A percentile compares a stretch with the other conserved stretches of the same genome.
phyloP scores from a whole-genome alignment of 2,888 invertebrate genomes.

The Ceratothoa steindachneri region DNA sequence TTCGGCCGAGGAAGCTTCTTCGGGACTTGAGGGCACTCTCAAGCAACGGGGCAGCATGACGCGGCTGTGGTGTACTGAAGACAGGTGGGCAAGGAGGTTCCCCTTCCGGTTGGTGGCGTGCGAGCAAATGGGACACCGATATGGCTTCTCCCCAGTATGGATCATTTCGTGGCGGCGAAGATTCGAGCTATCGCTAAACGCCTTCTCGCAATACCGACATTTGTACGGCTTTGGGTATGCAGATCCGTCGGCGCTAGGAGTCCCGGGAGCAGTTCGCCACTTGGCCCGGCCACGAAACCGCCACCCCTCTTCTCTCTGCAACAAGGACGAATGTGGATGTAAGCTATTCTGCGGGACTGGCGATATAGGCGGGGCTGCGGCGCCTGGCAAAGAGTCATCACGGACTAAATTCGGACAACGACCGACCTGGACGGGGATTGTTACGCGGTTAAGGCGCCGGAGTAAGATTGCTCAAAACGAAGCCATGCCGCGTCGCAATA shows the following conservation, averaged over 20 bases:
- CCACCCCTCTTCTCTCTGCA: background rate
- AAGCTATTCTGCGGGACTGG: too few species aligned
- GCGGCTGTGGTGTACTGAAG: conserved; percentile 29
- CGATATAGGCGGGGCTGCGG: too few species aligned
- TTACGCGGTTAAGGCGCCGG: too few species aligned
- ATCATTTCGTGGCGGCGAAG: conserved; percentile 39
- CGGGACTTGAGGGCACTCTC: too few species aligned
- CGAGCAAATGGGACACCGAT: conserved; percentile 38
- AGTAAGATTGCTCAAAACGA: too few species aligned
- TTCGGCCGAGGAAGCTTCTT: too few species aligned
- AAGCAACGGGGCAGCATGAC: too few species aligned
- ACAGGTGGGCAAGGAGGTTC: conserved; percentile 36
- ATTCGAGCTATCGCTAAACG: conserved; percentile 10
- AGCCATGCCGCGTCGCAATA: too few species aligned
- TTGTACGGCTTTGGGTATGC: background rate
- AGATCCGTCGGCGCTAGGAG: too few species aligned
- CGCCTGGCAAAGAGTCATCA: too few species aligned
- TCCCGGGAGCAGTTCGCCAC: background rate
- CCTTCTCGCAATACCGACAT: background rate
- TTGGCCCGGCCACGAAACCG: background rate
- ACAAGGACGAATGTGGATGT: background rate
- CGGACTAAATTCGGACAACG: too few species aligned
- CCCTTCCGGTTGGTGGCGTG: conserved; percentile 42
- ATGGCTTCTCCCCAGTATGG: conserved; percentile 46
- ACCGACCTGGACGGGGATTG: too few species aligned